Percentiles rank a stretch among this genome's conserved stretches.
Conservation (phyloP, 2,888 invertebrate species). For the Ischnus inquisitorius region DNA sequence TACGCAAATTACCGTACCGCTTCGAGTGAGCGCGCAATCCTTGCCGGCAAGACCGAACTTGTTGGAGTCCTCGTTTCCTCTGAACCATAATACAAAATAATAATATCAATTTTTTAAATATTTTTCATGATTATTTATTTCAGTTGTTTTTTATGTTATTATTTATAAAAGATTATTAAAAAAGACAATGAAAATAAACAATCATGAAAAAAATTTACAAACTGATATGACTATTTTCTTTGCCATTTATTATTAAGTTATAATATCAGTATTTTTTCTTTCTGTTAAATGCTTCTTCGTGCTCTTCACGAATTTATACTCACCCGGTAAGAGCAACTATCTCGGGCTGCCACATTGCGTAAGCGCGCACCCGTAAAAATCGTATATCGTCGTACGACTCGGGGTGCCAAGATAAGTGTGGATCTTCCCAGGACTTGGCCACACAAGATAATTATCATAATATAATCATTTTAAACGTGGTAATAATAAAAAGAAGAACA, state of each 20-base stretch:
- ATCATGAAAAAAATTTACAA: too few species aligned
- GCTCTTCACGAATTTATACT: neutral
- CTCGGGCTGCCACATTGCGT: neutral
- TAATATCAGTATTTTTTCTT: neutral
- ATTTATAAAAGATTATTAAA: too few species aligned
- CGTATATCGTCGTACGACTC: neutral
- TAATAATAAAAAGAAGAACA: too few species aligned
- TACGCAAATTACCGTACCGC: conserved; percentile 88
- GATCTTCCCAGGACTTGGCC: neutral
- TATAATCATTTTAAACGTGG: too few species aligned
- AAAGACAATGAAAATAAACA: neutral
- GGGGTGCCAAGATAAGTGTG: neutral
- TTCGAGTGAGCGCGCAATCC: conserved; percentile 86
- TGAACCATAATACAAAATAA: conserved; percentile 3
- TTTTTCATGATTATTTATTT: too few species aligned
- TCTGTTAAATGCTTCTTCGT: neutral
- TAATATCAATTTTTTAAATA: neutral
- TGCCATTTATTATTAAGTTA: too few species aligned
- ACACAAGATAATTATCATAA: too few species aligned
- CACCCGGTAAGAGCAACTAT: conserved; percentile 2
- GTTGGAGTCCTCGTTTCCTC: conserved; percentile 49
- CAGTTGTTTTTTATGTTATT: too few species aligned
- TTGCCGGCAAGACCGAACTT: conserved; percentile 73
- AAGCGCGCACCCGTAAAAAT: neutral
- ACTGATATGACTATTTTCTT: too few species aligned